Conservation (phyloP, 2,113 vertebrate species). For the Nothobranchius furzeri region DNA sequence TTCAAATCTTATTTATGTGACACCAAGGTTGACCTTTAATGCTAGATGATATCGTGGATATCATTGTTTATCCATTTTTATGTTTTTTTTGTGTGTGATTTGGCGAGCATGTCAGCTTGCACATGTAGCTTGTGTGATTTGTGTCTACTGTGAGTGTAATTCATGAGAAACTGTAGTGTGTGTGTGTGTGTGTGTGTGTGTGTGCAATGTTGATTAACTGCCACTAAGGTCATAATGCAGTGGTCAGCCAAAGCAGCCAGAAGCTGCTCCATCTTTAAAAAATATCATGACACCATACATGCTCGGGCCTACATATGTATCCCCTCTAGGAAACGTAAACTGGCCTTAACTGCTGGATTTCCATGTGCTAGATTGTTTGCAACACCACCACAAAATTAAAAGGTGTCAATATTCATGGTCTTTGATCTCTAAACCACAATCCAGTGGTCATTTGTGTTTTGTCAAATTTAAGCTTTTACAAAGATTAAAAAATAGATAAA, state of each 20-base stretch:
- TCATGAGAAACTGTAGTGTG: slow-evolving; percentile 36
- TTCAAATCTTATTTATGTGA: slow-evolving; percentile 6
- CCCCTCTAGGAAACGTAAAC: neutral
- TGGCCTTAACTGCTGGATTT: neutral
- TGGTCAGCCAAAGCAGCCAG: slow-evolving; percentile 43
- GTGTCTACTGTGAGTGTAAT: slow-evolving; percentile 11
- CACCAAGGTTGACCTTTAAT: slow-evolving; percentile 5
- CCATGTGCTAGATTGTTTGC: neutral
- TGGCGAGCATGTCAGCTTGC: slow-evolving; percentile 10
- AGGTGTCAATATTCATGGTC: too few relatives aligned
- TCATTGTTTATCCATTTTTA: neutral
- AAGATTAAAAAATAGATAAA: too few relatives aligned
- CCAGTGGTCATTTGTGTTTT: neutral
- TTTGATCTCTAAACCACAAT: too few relatives aligned
- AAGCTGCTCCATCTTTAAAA: slow-evolving; percentile 18
- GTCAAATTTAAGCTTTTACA: too few relatives aligned
- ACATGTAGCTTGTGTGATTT: slow-evolving; percentile 11
- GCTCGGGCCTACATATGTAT: neutral
- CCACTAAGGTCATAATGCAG: slow-evolving; percentile 34
- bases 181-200: slow-evolving; percentile 14
- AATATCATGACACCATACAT: neutral
- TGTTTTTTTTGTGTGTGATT: neutral
- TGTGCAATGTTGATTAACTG: slow-evolving; percentile 46
- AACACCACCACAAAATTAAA: too few relatives aligned
- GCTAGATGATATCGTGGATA: neutral